Conservation (phyloP, 2,888 invertebrate species). For the Yponomeuta evonymella region DNA sequence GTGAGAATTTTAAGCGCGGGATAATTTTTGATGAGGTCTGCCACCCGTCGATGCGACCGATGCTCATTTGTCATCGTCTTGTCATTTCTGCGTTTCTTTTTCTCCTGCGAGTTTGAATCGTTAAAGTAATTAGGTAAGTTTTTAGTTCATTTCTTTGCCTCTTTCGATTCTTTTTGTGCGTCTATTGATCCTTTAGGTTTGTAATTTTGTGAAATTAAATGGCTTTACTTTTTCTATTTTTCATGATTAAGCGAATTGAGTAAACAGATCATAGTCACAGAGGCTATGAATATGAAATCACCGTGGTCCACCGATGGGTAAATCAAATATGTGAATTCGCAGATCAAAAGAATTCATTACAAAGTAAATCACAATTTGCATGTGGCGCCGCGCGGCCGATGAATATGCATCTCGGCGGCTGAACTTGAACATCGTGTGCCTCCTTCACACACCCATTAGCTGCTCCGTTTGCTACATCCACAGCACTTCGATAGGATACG, state of each 20-base stretch:
- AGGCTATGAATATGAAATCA: conserved; percentile 73
- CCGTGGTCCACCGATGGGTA: conserved; percentile 62
- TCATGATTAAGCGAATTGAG: conserved; percentile 38
- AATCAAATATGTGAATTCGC: conserved; percentile 75
- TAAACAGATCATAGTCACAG: conserved; percentile 43
- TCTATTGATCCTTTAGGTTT: conserved; percentile 9
- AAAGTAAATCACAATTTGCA: conserved; percentile 75
- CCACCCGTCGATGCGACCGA: conserved; percentile 70
- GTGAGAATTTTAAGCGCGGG: conserved; percentile 74
- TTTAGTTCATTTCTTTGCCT: conserved; percentile 57
- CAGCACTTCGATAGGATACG: background rate
- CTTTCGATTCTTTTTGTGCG: conserved; percentile 8
- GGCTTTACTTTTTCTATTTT: conserved; percentile 15
- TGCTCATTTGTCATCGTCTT: conserved; percentile 77
- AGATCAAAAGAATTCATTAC: conserved; percentile 77
- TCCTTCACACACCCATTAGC: conserved; percentile 34
- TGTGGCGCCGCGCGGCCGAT: conserved; percentile 65
- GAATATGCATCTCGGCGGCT: conserved; percentile 70
- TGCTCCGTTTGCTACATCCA: background rate
- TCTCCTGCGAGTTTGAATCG: conserved; percentile 54
- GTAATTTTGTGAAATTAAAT: background rate
- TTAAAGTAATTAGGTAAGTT: conserved; percentile 72
- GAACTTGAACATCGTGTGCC: conserved; percentile 62
- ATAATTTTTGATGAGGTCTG: conserved; percentile 75
- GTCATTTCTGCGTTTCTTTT: conserved; percentile 75